Conservation (phyloP, 2,888 invertebrate species). For the Drosophila atroscutellata region DNA sequence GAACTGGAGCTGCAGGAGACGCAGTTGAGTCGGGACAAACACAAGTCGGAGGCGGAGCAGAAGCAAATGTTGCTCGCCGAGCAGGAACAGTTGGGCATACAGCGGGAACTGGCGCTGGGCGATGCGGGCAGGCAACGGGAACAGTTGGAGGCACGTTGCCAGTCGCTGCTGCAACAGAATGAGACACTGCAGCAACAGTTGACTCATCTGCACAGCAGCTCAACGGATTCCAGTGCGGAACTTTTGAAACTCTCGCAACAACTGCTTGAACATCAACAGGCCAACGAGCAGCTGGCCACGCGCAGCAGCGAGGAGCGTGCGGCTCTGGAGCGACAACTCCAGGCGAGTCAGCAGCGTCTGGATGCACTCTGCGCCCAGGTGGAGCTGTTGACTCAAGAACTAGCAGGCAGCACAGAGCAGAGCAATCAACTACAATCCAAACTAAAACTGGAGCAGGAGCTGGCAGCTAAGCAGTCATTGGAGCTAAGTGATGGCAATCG, state of each 20-base stretch:
- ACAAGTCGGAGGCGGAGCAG: constrained; percentile 85
- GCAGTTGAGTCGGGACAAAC: constrained; percentile 73
- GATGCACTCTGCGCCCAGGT: constrained; percentile 71
- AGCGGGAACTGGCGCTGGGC: constrained; percentile 86
- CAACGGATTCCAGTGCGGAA: constrained; percentile 87
- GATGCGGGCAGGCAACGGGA: constrained; percentile 87
- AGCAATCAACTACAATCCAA: constrained; percentile 56
- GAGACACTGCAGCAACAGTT: constrained; percentile 87
- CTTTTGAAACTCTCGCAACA: constrained; percentile 87
- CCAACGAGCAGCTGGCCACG: constrained; percentile 86
- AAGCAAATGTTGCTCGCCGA: constrained; percentile 60
- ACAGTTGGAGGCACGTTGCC: constrained; percentile 87
- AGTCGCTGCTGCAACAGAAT: constrained; percentile 87
- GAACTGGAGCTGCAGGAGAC: constrained; percentile 80
- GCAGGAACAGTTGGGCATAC: constrained; percentile 83
- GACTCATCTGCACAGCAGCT: constrained; percentile 86
- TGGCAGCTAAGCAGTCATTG: constrained; percentile 61
- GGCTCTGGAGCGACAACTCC: constrained; percentile 66
- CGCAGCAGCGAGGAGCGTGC: constrained; percentile 83
- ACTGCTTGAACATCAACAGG: constrained; percentile 87
- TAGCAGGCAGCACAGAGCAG: constrained; percentile 66
- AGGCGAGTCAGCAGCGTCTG: constrained; percentile 70
- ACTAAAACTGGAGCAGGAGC: constrained; percentile 69
- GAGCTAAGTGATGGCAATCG: constrained; percentile 69
- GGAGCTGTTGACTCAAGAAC: constrained; percentile 71